phyloP scores from a whole-genome alignment of 2,888 invertebrate genomes.

The Stenodema calcarata region DNA sequence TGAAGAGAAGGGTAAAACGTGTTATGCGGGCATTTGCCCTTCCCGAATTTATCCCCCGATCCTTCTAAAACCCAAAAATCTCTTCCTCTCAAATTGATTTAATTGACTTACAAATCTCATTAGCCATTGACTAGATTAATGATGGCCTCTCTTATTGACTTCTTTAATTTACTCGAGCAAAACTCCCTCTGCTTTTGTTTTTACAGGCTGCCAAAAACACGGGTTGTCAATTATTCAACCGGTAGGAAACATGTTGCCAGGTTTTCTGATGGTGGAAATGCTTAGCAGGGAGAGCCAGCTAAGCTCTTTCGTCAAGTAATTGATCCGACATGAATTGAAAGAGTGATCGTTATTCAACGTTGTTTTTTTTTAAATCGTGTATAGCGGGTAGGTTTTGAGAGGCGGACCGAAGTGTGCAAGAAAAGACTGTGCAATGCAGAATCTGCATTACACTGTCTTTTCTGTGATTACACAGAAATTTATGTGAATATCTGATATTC shows the following conservation, averaged over 20 bases:
- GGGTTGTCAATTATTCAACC: conserved; percentile 29
- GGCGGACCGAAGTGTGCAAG: too few relatives aligned
- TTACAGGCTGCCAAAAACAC: not conserved
- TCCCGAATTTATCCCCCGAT: not conserved
- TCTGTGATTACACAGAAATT: too few relatives aligned
- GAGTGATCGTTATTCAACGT: not conserved
- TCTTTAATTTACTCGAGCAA: not conserved
- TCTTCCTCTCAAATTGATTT: conserved; percentile 18
- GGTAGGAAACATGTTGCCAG: not conserved
- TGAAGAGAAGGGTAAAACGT: conserved; percentile 9
- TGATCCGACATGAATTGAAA: not conserved
- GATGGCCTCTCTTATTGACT: conserved; percentile 22
- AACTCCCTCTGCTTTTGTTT: not conserved
- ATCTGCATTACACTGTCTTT: too few relatives aligned
- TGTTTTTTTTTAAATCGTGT: too few relatives aligned
- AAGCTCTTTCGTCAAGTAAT: not conserved
- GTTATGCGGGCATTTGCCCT: not conserved
- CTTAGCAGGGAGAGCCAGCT: not conserved
- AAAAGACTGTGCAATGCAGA: too few relatives aligned
- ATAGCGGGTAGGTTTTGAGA: too few relatives aligned
- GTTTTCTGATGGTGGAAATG: not conserved
- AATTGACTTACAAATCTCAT: conserved; percentile 36
- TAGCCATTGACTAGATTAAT: conserved; percentile 14
- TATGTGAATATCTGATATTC: too few relatives aligned
- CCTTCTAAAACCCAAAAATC: not conserved